Conservation (phyloP, 2,797 vertebrate genomes). For the Sylvia borin region DNA sequence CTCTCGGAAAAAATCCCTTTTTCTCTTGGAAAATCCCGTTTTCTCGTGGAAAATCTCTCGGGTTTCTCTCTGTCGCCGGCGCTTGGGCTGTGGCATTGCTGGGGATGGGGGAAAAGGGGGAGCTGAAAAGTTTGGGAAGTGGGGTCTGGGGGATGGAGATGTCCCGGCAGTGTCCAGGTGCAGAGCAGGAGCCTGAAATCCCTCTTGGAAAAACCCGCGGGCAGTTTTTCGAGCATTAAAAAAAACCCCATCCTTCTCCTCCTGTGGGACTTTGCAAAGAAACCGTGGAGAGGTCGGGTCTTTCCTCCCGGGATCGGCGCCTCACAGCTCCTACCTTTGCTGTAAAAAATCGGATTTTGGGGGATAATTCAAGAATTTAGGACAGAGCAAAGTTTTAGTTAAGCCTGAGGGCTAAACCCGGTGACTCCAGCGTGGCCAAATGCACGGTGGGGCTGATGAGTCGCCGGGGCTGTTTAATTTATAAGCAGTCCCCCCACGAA, state of each 20-base stretch:
- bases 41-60: not conserved
- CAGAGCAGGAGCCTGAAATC: not conserved
- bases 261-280: not conserved
- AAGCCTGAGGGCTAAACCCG: not conserved
- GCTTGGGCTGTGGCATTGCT: not conserved
- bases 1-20: constrained; percentile 43
- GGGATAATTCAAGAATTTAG: not conserved
- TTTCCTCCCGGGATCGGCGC: fast-evolving
- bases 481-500: not conserved
- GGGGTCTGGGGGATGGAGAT: not conserved
- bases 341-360: not conserved
- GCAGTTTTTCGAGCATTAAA: not conserved
- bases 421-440: not conserved
- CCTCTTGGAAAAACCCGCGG: not conserved
- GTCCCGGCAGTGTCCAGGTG: not conserved
- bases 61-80: not conserved
- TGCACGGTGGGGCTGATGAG: not conserved
- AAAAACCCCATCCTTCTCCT: not conserved
- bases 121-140: not conserved
- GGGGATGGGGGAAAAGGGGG: not conserved
- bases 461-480: constrained; percentile 19
- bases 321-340: not conserved
- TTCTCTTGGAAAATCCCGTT: not conserved
- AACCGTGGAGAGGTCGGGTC: not conserved
- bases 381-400: not conserved